Evolutionary conservation across 2,113 vertebrate species (phyloP).

Genomic region (Climacteris rufus): DNA sequence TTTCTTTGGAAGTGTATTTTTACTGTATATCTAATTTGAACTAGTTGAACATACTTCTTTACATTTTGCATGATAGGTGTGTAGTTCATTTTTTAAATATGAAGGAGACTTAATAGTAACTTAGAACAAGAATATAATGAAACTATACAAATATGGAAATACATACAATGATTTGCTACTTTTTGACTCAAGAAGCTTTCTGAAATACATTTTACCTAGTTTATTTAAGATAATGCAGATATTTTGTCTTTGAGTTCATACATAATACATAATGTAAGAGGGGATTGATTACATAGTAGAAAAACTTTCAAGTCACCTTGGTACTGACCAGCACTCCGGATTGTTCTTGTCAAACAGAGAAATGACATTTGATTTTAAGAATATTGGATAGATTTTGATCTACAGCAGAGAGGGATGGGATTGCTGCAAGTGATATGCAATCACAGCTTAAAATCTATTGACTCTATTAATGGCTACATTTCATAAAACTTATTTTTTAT

Average conservation of each 20-base stretch:
- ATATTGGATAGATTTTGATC: not conserved
- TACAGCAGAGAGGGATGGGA: not conserved
- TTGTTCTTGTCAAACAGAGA: not conserved
- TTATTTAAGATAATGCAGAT: conserved; percentile 41
- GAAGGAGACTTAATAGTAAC: conserved; percentile 56
- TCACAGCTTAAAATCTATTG: not conserved
- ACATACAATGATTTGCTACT: conserved; percentile 66
- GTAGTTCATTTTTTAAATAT: conserved; percentile 65
- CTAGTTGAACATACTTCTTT: conserved; percentile 65
- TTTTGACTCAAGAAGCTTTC: conserved; percentile 65
- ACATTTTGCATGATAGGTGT: conserved; percentile 69
- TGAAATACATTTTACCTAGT: conserved; percentile 59
- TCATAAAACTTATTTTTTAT: not conserved
- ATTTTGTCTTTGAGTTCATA: conserved; percentile 31
- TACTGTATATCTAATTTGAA: conserved; percentile 64
- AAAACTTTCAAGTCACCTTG: not conserved
- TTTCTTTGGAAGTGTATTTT: conserved; percentile 71
- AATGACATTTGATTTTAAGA: not conserved
- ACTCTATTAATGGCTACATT: not conserved
- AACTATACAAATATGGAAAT: conserved; percentile 65
- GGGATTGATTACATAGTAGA: not conserved
- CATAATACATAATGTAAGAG: not conserved
- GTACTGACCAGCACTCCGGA: not conserved
- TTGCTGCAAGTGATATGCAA: not conserved
- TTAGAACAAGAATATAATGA: conserved; percentile 64